Conservation (phyloP, 1,140 invertebrate species). For the Drosophila eugracilis region DNA sequence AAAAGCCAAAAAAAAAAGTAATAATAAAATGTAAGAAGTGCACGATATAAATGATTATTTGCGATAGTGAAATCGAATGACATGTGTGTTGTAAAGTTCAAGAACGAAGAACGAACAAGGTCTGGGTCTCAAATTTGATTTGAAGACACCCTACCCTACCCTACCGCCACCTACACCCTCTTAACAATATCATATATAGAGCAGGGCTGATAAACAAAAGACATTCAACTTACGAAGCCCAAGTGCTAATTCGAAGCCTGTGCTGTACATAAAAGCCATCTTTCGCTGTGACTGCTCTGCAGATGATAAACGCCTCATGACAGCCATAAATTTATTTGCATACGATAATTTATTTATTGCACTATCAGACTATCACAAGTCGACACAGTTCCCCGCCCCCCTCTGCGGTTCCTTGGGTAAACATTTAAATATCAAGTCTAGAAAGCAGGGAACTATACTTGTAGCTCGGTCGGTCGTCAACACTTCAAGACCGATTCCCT, state of each 20-base stretch:
- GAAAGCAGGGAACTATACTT: neutral
- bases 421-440: conserved; percentile 41
- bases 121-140: neutral
- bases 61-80: conserved; percentile 17
- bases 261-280: conserved; percentile 64
- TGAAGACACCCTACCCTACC: neutral
- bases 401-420: conserved; percentile 29
- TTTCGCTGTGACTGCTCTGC: conserved; percentile 30
- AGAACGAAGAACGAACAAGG: conserved; percentile 23
- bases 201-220: conserved; percentile 39
- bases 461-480: conserved; percentile 26
- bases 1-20: conserved; percentile 19
- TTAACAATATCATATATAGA: conserved; percentile 13
- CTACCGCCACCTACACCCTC: too few species aligned
- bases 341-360: conserved; percentile 81
- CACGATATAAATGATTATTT: conserved; percentile 39
- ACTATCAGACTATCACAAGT: conserved; percentile 29
- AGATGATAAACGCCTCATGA: conserved; percentile 50
- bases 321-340: conserved; percentile 77
- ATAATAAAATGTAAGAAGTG: conserved; percentile 71
- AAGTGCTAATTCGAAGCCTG: conserved; percentile 70
- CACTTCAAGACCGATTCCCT: conserved; percentile 39
- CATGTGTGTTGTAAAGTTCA: conserved; percentile 42
- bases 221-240: conserved; percentile 16
- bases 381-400: conserved; percentile 10